Evolutionary conservation across 2,888 invertebrate genomes (phyloP), one percentile per base, ranked within the genome.

Genomic region (Scaptomyza polygonia): DNA sequence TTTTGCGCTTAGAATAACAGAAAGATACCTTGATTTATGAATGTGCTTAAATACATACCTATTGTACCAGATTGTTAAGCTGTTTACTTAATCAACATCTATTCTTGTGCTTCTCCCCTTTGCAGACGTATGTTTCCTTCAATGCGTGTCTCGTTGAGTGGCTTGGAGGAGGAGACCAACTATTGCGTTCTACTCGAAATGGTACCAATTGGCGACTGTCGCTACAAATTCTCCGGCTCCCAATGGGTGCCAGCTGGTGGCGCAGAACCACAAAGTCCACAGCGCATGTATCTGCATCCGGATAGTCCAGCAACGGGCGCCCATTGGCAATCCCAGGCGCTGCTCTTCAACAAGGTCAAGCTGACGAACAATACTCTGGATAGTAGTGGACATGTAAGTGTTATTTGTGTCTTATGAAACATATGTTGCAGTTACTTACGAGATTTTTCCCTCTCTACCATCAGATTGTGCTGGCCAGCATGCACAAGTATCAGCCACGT

Each of bases 401-500:
- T 5, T 25, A 42, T 30, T 12, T 8, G n/a, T n/a, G 16, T 11
- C 25, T 11, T 14, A 18, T 9, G 8, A 5, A 25, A 9, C 30
- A 8, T 16, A 9, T 39, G 39, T 16, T 39, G 16, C 45, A 67
- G 25, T 53, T 54, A 61, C 47, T 59, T 14, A 53, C 3, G 3
- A 3, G 5, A 6, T 45, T n/a, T 30, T 2, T 82, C 43, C 7
- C 29, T 63, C 25, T 88, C 71, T 61, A 36, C 84, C 73, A 91
- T 1, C 93, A 97, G 96, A 95, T 97, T 88, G 95, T 97, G 2
- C 92, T 99, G 69, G 97, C 97, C 36, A 98, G 98, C 30, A 99
- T 99, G 99, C 98, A 99, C 93, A 98, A 98, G 92, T 99, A 99
- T 92, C 95, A 97, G 72, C 98, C 98, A 0, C 93, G 96, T 12